Evolutionary conservation across 2,888 invertebrate species (phyloP).

Genomic region (Yponomeuta plumbellus): DNA sequence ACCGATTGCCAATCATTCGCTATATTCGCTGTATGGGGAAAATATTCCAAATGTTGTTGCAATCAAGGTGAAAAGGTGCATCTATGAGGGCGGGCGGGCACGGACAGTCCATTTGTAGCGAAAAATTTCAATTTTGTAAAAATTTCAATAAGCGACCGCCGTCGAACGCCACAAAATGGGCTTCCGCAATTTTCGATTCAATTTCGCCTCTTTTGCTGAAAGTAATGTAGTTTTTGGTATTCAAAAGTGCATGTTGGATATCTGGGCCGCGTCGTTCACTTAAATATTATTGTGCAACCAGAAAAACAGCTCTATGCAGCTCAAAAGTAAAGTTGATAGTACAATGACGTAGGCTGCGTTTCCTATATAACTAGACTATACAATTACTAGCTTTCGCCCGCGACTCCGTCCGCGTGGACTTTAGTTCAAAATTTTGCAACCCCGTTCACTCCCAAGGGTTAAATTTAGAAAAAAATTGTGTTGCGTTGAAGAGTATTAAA

Average conservation of each 20-base stretch:
- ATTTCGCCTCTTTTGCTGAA: conserved; percentile 13
- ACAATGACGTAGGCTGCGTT: too few relatives aligned
- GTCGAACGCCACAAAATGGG: conserved; percentile 12
- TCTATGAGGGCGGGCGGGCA: neutral
- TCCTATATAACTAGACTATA: too few relatives aligned
- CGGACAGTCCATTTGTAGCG: neutral
- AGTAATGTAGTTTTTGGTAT: conserved; percentile 10
- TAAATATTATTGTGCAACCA: neutral
- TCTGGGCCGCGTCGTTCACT: neutral
- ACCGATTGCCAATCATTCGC: too few relatives aligned
- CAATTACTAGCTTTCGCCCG: too few relatives aligned
- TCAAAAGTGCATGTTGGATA: neutral
- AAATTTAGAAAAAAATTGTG: too few relatives aligned
- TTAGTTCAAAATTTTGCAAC: too few relatives aligned
- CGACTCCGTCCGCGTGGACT: too few relatives aligned
- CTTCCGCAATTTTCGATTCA: conserved; percentile 20
- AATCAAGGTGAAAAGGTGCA: neutral
- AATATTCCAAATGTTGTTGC: neutral
- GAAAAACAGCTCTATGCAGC: neutral
- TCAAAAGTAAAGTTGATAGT: neutral
- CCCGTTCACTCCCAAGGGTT: too few relatives aligned
- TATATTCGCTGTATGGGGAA: neutral
- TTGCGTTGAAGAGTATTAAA: too few relatives aligned
- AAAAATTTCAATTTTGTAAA: conserved; percentile 11
- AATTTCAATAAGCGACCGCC: conserved; percentile 11